Conservation (phyloP, 2,888 invertebrate genomes). For the Diplazon laetatorius region DNA sequence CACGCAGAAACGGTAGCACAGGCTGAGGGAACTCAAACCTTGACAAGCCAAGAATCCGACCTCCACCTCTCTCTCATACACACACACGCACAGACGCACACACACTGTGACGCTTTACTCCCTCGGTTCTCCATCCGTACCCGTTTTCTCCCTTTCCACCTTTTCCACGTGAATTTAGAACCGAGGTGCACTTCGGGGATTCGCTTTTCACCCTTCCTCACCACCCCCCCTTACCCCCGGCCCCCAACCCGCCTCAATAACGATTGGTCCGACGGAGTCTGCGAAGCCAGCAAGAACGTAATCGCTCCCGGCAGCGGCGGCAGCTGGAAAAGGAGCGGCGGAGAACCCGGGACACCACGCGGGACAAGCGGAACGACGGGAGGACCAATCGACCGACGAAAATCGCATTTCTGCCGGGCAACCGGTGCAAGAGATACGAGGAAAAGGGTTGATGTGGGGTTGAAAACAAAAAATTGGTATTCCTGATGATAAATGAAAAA, state of each 20-base stretch:
- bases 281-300: constrained; percentile 72
- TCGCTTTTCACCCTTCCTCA: constrained; percentile 58
- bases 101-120: constrained; percentile 39
- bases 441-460: constrained; percentile 2
- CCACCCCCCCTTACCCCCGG: constrained; percentile 68
- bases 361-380: constrained; percentile 58
- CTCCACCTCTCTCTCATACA: constrained; percentile 31
- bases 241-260: constrained; percentile 60
- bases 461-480: constrained; percentile 28
- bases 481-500: constrained; percentile 31
- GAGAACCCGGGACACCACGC: constrained; percentile 14
- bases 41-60: constrained; percentile 46
- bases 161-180: constrained; percentile 71
- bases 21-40: constrained; percentile 61
- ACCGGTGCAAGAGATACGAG: constrained; percentile 61
- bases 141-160: constrained; percentile 43
- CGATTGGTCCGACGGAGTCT: constrained; percentile 67
- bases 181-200: constrained; percentile 76
- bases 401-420: constrained; percentile 57
- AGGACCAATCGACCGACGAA: constrained; percentile 61
- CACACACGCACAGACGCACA: constrained; percentile 34
- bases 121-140: constrained; percentile 44
- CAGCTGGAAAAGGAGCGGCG: constrained; percentile 9
- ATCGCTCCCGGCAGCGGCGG: constrained; percentile 66
- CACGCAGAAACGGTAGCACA: constrained; percentile 39